Base-by-base conservation (phyloP, 2,113 vertebrate genomes). In the Clarias macrocephalus region DNA sequence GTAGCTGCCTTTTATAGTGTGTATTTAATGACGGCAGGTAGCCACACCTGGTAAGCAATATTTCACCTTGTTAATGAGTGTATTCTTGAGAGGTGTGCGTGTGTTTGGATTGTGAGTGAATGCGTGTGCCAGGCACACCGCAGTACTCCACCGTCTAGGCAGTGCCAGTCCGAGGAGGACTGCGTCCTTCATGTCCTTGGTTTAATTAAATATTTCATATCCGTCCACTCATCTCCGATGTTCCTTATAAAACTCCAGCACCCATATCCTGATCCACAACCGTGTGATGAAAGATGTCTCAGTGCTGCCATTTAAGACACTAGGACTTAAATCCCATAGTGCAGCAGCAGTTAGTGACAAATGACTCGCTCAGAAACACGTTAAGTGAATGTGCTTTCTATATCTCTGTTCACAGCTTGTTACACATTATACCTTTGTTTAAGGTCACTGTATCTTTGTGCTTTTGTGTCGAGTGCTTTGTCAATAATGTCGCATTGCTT, bases 181-280 rank as follows among this genome's bases (percentile, higher is more conserved):
- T 15, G 19, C 6, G 60, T 65, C 80, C 80, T 82, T 42, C 60
- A n/a, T 48, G 80, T 65, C 80, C 80, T 82, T 66, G 30, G 52
- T 2, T 59, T 77, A 85, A 86, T 86, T 60, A 86, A 86, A 42
- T 42, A 80, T 52, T 65, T 37, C 70, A 19, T 89, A 59, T 87
- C 85, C 33, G 65, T 80, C 80, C 65, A 56, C 65, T 80, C 82
- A 30, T 25, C 81, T 84, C 85, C 10, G 42, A 60, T 42, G 33
- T 80, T 89, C 80, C 80, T 23, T 68, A 54, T 56, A 63, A 72
- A 83, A 80, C 73, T 72, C 54, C 81, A 37, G 82, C 63, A 80
- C 57, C 70, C 66, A 75, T 81, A 76, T 89, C 85, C 85, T 84
- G 66, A 75, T 42, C 18, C 52, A 75, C 65, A 75, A 70, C 42